Conservation (phyloP, 2,888 invertebrate species). For the Allophyes oxyacanthae region DNA sequence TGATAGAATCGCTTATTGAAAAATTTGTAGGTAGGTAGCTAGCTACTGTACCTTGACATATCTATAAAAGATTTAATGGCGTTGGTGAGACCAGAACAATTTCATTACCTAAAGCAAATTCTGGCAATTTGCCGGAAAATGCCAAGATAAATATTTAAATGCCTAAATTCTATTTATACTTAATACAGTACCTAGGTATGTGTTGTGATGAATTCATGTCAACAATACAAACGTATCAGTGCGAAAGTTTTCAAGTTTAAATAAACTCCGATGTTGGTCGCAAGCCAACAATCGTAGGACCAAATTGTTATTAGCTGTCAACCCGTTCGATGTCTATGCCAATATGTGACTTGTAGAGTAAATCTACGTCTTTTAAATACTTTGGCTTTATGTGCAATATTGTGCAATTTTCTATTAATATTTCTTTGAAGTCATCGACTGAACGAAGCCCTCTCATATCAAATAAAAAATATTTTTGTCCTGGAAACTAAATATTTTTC, state of each 20-base stretch:
- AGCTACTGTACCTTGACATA: no score
- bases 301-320: slow-evolving; percentile 33
- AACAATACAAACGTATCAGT: slow-evolving; percentile 25
- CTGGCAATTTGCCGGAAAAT: background rate
- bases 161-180: background rate
- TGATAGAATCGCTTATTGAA: no score
- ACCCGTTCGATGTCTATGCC: slow-evolving; percentile 37
- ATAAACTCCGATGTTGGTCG: slow-evolving; percentile 44
- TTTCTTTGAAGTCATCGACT: no score
- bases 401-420: background rate
- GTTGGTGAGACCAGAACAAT: no score
- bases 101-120: background rate
- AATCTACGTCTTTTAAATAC: slow-evolving; percentile 16
- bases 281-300: slow-evolving; percentile 37
- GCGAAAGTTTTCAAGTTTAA: slow-evolving; percentile 34
- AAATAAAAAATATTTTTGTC: no score
- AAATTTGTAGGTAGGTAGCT: no score
- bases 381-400: slow-evolving; percentile 20
- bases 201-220: slow-evolving; percentile 24
- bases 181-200: slow-evolving; percentile 4
- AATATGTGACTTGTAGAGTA: slow-evolving; percentile 3
- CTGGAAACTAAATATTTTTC: no score
- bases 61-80: no score
- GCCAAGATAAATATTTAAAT: slow-evolving; percentile 3
- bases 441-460: no score